phyloP scores from a whole-genome alignment of 2,113 vertebrate species.

The Mesembrinibis cayennensis region DNA sequence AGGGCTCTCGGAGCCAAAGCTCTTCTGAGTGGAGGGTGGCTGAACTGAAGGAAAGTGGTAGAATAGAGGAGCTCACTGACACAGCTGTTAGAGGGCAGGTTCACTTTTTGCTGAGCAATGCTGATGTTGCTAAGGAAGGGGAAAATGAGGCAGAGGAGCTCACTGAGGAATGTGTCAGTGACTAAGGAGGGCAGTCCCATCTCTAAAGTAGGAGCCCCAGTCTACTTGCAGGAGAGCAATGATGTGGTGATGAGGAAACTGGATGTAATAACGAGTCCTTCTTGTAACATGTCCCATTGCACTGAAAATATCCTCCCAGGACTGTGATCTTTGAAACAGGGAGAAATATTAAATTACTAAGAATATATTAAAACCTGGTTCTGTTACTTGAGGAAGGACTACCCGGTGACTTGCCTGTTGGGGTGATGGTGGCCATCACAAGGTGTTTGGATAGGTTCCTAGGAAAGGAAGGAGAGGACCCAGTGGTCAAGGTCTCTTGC shows the following conservation, averaged over 20 bases:
- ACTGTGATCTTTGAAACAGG: neutral
- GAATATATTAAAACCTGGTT: neutral
- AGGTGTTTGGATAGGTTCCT: neutral
- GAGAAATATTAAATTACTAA: neutral
- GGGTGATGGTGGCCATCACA: neutral
- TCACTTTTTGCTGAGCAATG: neutral
- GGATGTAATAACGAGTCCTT: neutral
- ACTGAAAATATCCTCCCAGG: neutral
- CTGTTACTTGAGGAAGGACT: neutral
- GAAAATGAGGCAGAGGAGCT: neutral
- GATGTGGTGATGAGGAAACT: neutral
- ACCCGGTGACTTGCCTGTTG: neutral
- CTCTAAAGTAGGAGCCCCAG: neutral
- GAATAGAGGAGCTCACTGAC: neutral
- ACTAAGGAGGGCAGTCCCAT: neutral
- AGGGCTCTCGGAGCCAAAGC: neutral
- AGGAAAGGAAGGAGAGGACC: neutral
- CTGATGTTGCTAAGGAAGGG: neutral
- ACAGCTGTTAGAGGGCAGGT: neutral
- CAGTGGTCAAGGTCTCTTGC: neutral
- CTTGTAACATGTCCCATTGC: neutral
- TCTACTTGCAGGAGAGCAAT: neutral
- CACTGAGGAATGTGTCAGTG: rapidly evolving
- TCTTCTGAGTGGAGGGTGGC: neutral
- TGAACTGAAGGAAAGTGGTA: neutral